Base-by-base conservation (phyloP, 2,888 invertebrate genomes). In the Scaeva pyrastri region DNA sequence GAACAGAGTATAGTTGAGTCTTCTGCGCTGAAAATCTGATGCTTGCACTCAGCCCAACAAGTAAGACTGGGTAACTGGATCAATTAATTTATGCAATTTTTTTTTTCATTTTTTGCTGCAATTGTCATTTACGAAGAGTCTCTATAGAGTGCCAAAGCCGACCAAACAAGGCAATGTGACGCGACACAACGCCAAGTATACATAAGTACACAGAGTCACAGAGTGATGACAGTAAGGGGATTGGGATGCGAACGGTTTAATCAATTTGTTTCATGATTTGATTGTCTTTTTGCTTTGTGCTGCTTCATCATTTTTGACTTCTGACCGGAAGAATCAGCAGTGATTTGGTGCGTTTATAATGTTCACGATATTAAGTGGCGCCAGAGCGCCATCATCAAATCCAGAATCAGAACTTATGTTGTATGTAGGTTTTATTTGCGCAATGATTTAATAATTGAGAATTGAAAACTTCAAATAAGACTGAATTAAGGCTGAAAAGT, bases 241-340 rank as follows among this genome's bases (percentile, higher is more conserved):
- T 7, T 2, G 21, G 21, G 52, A 55, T 43, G 68, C 14, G 31
- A 56, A 60, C 39, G 62, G 81, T 73, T 73, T 85, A 85, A 85
- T 85, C 85, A 85, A 85, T 81, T 81, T 85, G 85, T 50, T 68
- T 76, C 70, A 73, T 85, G 85, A 85, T 85, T 81, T 85, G 85
- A 85, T 85, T 81, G 85, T 85, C 72, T 60, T 85, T 72, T 80
- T 84, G 79, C 48, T 66, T 60, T 66, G 56, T 64, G 7, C 21
- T 48, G 62, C 70, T 74, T 50, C 50, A 72, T 75, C 80, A 76
- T 71, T 62, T 79, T 72, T 80, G 76, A 80, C 85, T 76, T 81
- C n/a, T 85, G 85, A 73, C 81, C 73, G 36, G 50, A 23, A 26
- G 73, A 77, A 36, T 64, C 62, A 62, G 21, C 72, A 70, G 72